phyloP scores from a whole-genome alignment of 2,113 vertebrate species.

The Percopsis transmontana region DNA sequence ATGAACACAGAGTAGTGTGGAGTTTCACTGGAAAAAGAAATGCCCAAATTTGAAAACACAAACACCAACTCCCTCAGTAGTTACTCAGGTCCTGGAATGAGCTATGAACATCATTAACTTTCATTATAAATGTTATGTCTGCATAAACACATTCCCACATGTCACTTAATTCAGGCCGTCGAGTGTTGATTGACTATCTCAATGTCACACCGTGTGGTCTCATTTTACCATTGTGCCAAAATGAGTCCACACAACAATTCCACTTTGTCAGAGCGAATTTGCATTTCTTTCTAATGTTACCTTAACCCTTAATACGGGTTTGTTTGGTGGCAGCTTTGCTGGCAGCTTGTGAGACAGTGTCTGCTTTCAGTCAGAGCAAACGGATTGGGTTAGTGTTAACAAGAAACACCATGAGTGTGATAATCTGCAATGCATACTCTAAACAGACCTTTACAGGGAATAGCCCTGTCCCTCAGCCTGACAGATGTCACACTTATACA shows the following conservation, averaged over 20 bases:
- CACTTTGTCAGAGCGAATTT: constrained; percentile 9
- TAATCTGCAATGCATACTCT: constrained; percentile 30
- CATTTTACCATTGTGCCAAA: constrained; percentile 1
- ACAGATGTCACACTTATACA: constrained; percentile 22
- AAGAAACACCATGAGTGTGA: constrained; percentile 35
- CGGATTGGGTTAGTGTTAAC: constrained; percentile 33
- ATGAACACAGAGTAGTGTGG: constrained; percentile 37
- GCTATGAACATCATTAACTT: background rate
- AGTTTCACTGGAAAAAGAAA: constrained; percentile 17
- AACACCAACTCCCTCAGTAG: background rate
- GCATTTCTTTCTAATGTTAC: background rate
- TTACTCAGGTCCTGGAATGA: background rate
- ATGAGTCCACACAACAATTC: constrained; percentile 5
- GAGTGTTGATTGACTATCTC: constrained; percentile 30
- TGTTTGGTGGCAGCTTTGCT: constrained; percentile 13
- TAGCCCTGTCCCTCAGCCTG: constrained; percentile 20
- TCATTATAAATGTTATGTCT: constrained; percentile 2
- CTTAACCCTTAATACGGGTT: constrained; percentile 2
- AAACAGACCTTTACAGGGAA: constrained; percentile 29
- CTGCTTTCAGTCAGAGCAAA: constrained; percentile 43
- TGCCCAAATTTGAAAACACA: constrained; percentile 11
- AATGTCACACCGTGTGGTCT: constrained; percentile 13
- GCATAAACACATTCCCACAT: constrained; percentile 18
- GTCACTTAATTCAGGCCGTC: constrained; percentile 14
- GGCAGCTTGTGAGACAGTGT: constrained; percentile 32